A percentile compares a stretch with the other conserved stretches of the same genome.
Conservation (phyloP, 2,888 invertebrate genomes). For the Spicauda simplicius region DNA sequence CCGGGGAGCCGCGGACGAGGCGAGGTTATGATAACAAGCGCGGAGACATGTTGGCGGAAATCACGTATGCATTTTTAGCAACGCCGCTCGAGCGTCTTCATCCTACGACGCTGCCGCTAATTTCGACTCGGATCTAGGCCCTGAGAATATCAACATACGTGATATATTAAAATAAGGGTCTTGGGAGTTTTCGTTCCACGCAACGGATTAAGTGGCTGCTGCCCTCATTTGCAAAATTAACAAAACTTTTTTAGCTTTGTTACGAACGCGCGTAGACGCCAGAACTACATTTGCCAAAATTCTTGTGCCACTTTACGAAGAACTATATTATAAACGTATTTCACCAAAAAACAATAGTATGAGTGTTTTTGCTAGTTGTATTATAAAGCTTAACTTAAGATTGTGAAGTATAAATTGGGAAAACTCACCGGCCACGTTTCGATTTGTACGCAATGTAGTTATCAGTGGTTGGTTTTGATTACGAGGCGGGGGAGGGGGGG, state of each 20-base stretch:
- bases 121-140: slow-evolving; percentile 1
- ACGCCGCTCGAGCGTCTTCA: slow-evolving; percentile 24
- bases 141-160: slow-evolving; percentile 3
- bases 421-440: slow-evolving; percentile 46
- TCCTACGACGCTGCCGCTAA: slow-evolving; percentile 14
- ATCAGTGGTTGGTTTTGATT: slow-evolving; percentile 61
- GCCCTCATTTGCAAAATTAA: slow-evolving; percentile 1
- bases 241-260: too few relatives aligned
- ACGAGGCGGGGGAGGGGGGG: slow-evolving; percentile 45
- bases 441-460: slow-evolving; percentile 52
- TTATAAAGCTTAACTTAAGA: background rate
- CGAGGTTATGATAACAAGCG: slow-evolving; percentile 35
- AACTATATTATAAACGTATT: background rate
- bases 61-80: slow-evolving; percentile 47
- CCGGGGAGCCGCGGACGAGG: slow-evolving; percentile 42
- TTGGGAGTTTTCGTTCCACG: background rate
- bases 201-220: background rate
- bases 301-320: background rate
- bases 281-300: slow-evolving; percentile 2
- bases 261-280: background rate
- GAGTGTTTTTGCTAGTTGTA: background rate
- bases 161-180: slow-evolving; percentile 12
- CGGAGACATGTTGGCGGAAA: slow-evolving; percentile 61
- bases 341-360: background rate
- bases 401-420: background rate